Evolutionary conservation across 2,113 vertebrate species (phyloP).

Genomic region (Canis aureus): DNA sequence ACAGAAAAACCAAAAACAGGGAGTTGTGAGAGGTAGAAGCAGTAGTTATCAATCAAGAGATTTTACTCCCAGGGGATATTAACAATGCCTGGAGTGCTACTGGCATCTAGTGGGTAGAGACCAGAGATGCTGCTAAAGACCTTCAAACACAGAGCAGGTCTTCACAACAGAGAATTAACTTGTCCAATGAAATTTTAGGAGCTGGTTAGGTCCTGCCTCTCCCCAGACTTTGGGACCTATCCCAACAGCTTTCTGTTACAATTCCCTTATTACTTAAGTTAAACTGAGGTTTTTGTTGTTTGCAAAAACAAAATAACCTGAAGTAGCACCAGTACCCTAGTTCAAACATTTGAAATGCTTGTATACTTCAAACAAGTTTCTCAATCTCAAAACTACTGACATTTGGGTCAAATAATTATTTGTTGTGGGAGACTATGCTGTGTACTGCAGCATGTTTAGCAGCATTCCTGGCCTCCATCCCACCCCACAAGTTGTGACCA

Average conservation of each 20-base stretch:
- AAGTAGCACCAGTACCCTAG: background rate
- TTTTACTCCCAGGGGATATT: background rate
- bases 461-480: background rate
- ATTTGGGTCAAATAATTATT: background rate
- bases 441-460: background rate
- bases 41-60: background rate
- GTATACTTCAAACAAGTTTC: slow-evolving; percentile 47
- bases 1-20: background rate
- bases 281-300: slow-evolving; percentile 16
- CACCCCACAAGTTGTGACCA: background rate
- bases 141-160: background rate
- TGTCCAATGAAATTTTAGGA: background rate
- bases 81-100: background rate
- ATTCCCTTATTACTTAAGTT: slow-evolving; percentile 32
- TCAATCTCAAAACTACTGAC: background rate
- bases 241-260: background rate
- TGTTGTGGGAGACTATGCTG: background rate
- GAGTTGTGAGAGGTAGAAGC: background rate
- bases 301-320: slow-evolving; percentile 35
- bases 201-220: background rate
- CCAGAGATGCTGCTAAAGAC: background rate
- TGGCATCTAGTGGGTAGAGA: background rate
- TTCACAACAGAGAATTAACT: background rate
- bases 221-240: background rate
- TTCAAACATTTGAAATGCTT: background rate